Evolutionary conservation across 2,113 vertebrate genomes (phyloP).

Genomic region (Tilapia sparmanii): DNA sequence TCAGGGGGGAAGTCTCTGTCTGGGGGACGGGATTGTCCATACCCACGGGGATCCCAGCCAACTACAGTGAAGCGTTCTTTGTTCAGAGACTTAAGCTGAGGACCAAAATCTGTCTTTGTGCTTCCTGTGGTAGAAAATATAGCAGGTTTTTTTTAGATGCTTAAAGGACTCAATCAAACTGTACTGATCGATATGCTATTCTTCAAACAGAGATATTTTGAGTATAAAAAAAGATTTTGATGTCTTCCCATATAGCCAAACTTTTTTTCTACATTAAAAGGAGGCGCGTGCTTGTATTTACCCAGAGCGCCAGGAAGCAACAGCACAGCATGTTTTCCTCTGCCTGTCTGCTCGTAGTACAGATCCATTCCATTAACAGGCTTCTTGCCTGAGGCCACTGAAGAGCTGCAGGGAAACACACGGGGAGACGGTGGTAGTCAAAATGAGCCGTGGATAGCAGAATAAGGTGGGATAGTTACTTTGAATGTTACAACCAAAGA

Average conservation of each 20-base stretch:
- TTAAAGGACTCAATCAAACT: not conserved
- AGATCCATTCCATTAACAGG: slow-evolving; percentile 83
- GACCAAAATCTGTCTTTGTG: slow-evolving; percentile 81
- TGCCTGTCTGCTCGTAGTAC: slow-evolving; percentile 79
- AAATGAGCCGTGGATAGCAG: not conserved
- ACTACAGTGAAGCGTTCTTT: slow-evolving; percentile 81
- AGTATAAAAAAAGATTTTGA: not conserved
- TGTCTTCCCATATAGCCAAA: not conserved
- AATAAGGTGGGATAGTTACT: not conserved
- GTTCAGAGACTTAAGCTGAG: slow-evolving; percentile 80
- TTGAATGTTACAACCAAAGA: not conserved
- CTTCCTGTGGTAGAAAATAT: slow-evolving; percentile 66
- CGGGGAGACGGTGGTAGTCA: not conserved
- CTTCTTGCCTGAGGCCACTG: slow-evolving; percentile 65
- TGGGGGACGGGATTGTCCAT: slow-evolving; percentile 86
- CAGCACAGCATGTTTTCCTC: slow-evolving; percentile 78
- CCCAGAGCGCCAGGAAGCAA: slow-evolving; percentile 88
- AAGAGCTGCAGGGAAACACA: slow-evolving; percentile 68
- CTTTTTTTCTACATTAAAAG: not conserved
- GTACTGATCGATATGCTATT: accelerated
- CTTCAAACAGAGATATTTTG: not conserved
- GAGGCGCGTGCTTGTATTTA: slow-evolving; percentile 25
- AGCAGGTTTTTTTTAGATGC: not conserved
- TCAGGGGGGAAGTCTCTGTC: slow-evolving; percentile 82
- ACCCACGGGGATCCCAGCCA: slow-evolving; percentile 87